A percentile compares a stretch with the other conserved stretches of the same genome.
These are phyloP conservation scores for Lasioglossum lativentre DNA, from an alignment of 2,888 invertebrate genomes.

Conservation along the genomic window DNA sequence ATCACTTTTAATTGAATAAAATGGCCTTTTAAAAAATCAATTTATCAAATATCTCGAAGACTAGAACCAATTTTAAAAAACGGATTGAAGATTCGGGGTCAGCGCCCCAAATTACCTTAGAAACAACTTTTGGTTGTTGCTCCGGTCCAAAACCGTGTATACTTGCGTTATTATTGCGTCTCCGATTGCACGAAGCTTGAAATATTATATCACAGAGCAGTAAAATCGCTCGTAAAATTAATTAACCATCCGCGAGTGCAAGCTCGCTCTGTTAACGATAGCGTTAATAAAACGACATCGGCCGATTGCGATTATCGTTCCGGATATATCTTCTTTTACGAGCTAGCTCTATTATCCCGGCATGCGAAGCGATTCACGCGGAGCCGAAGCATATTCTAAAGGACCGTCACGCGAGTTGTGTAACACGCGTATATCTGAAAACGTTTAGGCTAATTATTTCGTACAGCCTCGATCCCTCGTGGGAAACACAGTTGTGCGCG, in stretches of 20 bases:
- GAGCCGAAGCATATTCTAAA: background rate
- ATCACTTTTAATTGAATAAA: too few species aligned
- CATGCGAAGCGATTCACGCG: slow-evolving; percentile 38
- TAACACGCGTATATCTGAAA: slow-evolving; percentile 26
- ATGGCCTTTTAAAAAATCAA: too few species aligned
- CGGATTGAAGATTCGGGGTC: too few species aligned
- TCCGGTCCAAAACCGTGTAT: too few species aligned
- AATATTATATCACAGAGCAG: slow-evolving; percentile 1
- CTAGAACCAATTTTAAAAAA: too few species aligned
- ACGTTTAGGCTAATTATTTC: background rate
- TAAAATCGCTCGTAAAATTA: slow-evolving; percentile 41
- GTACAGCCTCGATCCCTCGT: background rate
- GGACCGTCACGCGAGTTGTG: slow-evolving; percentile 45
- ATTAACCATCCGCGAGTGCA: slow-evolving; percentile 35
- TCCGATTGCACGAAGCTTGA: background rate
- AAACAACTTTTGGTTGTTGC: too few species aligned
- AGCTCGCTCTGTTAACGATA: slow-evolving; percentile 21
- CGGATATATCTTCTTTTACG: slow-evolving; percentile 39
- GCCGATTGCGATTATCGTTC: slow-evolving; percentile 36
- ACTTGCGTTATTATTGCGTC: too few species aligned
- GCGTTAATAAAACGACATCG: slow-evolving; percentile 41
- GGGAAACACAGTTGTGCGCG: too few species aligned
- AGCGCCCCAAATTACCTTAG: too few species aligned
- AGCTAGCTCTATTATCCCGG: slow-evolving; percentile 20
- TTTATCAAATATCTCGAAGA: too few species aligned